Conservation (phyloP, 2,888 invertebrate genomes). For the Mesoligia furuncula region DNA sequence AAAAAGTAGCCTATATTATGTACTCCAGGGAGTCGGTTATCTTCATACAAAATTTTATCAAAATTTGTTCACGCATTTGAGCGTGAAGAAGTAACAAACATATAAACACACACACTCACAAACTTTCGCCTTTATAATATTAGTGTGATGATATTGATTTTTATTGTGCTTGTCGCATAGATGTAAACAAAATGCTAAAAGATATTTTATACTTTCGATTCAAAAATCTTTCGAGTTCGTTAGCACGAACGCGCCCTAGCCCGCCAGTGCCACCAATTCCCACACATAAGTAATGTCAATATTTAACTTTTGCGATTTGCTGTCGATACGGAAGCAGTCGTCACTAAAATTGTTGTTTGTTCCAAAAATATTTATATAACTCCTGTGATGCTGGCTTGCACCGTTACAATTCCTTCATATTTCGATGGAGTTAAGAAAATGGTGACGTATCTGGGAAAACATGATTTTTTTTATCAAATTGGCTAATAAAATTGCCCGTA, state of each 20-base stretch:
- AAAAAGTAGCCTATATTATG: no score
- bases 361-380: not conserved
- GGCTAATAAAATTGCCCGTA: not conserved
- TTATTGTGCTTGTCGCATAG: not conserved
- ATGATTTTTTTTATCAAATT: not conserved
- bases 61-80: no score
- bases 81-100: no score
- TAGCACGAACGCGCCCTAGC: no score
- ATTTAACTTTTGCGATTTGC: not conserved
- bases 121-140: no score
- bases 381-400: not conserved
- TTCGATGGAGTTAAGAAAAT: not conserved
- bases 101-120: no score
- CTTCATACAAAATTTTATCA: no score
- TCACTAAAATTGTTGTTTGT: not conserved
- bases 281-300: not conserved
- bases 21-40: no score
- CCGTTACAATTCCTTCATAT: not conserved
- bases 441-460: not conserved
- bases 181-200: not conserved
- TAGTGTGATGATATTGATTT: no score
- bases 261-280: not conserved
- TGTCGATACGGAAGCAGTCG: not conserved
- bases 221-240: not conserved
- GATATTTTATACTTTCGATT: not conserved